These are phyloP conservation scores for Lamprotornis superbus DNA, from an alignment of 2,113 vertebrate genomes.

Conservation along the genomic window DNA sequence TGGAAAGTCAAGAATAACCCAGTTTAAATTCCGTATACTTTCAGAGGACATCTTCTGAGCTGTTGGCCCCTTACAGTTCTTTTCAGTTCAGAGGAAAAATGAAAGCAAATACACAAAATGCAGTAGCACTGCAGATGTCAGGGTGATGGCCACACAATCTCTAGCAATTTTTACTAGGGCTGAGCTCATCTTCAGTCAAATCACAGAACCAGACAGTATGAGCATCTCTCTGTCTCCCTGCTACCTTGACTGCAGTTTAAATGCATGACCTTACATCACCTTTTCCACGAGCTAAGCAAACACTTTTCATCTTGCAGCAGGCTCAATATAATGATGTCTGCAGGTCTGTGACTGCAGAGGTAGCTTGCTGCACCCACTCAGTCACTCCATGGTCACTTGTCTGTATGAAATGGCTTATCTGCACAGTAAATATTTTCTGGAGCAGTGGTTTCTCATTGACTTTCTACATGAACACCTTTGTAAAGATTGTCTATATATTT, in stretches of 20 bases:
- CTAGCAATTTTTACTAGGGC: not conserved
- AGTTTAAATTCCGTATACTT: not conserved
- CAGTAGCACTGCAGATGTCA: not conserved
- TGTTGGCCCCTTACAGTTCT: not conserved
- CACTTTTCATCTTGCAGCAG: not conserved
- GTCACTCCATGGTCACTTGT: not conserved
- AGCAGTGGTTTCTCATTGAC: not conserved
- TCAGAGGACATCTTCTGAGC: not conserved
- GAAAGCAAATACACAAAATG: not conserved
- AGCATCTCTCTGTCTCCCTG: not conserved
- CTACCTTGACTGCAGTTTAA: not conserved
- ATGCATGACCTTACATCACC: not conserved
- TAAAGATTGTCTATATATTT: not conserved
- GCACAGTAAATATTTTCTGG: not conserved
- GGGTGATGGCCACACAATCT: not conserved
- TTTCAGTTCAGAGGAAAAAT: not conserved
- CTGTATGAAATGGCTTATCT: not conserved
- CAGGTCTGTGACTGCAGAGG: not conserved
- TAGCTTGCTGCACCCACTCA: not conserved
- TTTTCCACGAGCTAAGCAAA: not conserved
- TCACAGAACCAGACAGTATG: not conserved
- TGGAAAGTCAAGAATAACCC: not conserved
- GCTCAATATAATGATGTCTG: not conserved
- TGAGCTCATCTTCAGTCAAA: slow-evolving; percentile 13
- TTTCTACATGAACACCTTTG: not conserved